phyloP scores from a whole-genome alignment of 2,113 vertebrate genomes.

The Daboia siamensis region DNA sequence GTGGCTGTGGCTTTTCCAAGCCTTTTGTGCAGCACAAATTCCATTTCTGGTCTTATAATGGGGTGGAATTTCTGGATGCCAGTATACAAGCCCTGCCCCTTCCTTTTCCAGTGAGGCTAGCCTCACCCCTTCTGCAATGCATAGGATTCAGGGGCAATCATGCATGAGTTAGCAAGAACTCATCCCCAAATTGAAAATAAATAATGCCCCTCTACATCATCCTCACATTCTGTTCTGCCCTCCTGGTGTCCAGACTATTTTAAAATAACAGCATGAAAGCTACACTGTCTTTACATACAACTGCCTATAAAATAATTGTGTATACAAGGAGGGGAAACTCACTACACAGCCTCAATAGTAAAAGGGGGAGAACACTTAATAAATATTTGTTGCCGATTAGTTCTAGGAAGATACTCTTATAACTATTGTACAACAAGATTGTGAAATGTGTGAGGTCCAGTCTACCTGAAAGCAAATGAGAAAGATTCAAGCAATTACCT shows the following conservation, averaged over 20 bases:
- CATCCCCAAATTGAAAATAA: too few relatives aligned
- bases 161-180: too few relatives aligned
- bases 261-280: not conserved
- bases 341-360: not conserved
- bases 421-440: not conserved
- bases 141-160: not conserved
- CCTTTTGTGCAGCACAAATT: not conserved
- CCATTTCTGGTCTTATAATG: not conserved
- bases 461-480: not conserved
- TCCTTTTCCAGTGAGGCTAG: not conserved
- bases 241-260: not conserved
- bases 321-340: not conserved
- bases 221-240: not conserved
- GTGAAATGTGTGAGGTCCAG: not conserved
- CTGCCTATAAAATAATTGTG: not conserved
- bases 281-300: not conserved
- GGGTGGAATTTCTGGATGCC: not conserved
- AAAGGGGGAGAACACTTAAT: not conserved
- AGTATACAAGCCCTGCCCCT: not conserved
- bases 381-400: not conserved
- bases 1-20: not conserved
- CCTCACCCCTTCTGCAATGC: not conserved
- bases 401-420: not conserved
- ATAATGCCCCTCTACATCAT: not conserved
- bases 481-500: constrained; percentile 21